Conservation (phyloP, 2,113 vertebrate species). For the Accipiter cooperii region DNA sequence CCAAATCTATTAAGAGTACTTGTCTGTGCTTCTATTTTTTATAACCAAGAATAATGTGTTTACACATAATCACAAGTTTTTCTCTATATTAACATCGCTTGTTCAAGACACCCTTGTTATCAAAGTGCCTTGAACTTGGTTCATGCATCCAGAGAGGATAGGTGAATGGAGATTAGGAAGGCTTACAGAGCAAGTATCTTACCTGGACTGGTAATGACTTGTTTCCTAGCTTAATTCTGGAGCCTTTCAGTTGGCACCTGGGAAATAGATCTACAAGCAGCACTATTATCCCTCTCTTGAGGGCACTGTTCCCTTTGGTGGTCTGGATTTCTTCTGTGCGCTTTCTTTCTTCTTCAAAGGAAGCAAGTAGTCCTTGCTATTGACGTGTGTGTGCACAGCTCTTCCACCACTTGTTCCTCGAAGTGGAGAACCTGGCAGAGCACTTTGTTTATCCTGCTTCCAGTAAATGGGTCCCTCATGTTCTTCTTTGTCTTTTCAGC, state of each 20-base stretch:
- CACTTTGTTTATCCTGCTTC: neutral
- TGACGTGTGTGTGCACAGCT: neutral
- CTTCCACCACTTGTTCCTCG: neutral
- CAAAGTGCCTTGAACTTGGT: neutral
- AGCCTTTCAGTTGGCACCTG: neutral
- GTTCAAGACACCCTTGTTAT: neutral
- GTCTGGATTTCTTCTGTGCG: neutral
- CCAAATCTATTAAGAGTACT: neutral
- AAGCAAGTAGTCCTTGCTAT: neutral
- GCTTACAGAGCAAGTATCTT: neutral
- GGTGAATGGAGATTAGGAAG: neutral
- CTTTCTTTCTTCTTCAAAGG: neutral
- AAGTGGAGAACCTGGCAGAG: neutral
- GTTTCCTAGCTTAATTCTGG: neutral
- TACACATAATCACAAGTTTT: neutral
- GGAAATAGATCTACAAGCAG: neutral
- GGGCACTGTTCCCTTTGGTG: neutral
- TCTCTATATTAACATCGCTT: neutral
- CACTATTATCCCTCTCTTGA: neutral
- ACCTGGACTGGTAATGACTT: neutral
- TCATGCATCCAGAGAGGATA: neutral
- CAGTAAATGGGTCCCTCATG: rapidly evolving
- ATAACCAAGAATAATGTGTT: neutral
- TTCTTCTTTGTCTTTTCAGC: neutral
- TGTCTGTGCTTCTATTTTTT: neutral